A percentile compares a stretch with the other conserved stretches of the same genome.
phyloP scores from a whole-genome alignment of 2,797 vertebrate species.

The Molossus molossus region DNA sequence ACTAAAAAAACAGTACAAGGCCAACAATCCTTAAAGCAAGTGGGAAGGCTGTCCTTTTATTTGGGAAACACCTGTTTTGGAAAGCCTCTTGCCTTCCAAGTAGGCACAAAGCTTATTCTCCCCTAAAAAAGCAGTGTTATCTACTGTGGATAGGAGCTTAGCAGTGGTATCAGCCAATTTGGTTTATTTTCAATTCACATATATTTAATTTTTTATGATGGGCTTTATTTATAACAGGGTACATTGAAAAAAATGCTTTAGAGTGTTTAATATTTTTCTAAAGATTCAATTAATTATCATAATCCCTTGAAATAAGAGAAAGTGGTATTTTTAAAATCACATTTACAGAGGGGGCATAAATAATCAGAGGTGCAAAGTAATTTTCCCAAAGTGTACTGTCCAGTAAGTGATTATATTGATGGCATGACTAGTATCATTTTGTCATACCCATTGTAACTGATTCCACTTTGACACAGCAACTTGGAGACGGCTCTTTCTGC shows the following conservation, averaged over 20 bases:
- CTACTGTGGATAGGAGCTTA: background rate
- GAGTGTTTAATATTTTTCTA: background rate
- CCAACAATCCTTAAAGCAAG: background rate
- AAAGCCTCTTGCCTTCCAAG: background rate
- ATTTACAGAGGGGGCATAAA: background rate
- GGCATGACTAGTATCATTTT: background rate
- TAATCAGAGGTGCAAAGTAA: background rate
- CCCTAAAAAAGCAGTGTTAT: background rate
- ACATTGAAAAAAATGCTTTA: background rate
- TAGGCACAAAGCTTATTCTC: background rate
- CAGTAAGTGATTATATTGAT: background rate
- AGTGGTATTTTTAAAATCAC: background rate
- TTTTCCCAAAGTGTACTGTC: background rate
- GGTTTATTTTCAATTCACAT: background rate
- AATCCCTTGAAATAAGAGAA: background rate
- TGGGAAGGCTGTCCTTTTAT: background rate
- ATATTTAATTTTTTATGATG: background rate
- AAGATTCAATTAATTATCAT: conserved; percentile 32
- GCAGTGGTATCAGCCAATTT: background rate
- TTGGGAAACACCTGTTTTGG: background rate
- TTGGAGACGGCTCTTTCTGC: background rate
- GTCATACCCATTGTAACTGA: background rate
- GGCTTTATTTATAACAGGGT: background rate
- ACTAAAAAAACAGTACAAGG: background rate
- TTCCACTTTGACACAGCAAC: background rate